Conservation (phyloP, 2,113 vertebrate species). For the Eonycteris spelaea region DNA sequence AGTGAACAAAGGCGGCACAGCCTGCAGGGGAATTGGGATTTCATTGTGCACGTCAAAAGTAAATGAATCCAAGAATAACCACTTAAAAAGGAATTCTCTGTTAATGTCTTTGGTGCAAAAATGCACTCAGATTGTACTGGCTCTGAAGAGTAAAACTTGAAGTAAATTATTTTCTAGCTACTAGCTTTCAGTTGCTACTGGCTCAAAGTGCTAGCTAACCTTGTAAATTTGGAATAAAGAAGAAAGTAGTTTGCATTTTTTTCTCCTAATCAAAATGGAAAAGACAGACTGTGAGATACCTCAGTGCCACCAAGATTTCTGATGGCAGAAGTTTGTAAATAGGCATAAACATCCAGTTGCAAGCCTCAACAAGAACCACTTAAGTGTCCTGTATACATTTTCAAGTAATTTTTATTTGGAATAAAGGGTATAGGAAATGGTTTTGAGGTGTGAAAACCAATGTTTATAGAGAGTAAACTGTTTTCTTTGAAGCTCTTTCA, state of each 20-base stretch:
- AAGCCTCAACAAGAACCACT: constrained; percentile 57
- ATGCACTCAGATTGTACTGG: constrained; percentile 67
- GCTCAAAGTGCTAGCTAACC: constrained; percentile 41
- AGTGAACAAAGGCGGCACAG: constrained; percentile 72
- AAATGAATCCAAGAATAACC: constrained; percentile 81
- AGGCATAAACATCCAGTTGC: constrained; percentile 45
- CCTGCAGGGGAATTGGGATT: constrained; percentile 68
- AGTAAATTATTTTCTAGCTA: constrained; percentile 69
- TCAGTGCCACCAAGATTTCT: background rate
- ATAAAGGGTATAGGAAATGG: constrained; percentile 66
- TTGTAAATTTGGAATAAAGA: background rate
- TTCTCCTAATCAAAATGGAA: background rate
- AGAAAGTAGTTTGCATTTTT: constrained; percentile 63
- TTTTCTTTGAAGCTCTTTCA: constrained; percentile 71
- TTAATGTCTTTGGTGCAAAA: constrained; percentile 74
- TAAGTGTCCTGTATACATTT: constrained; percentile 57
- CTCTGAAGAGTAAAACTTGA: constrained; percentile 59
- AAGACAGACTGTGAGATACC: constrained; percentile 32
- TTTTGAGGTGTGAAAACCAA: constrained; percentile 63
- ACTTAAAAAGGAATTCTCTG: constrained; percentile 74
- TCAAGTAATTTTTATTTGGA: constrained; percentile 67
- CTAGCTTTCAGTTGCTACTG: constrained; percentile 47
- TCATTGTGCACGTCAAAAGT: constrained; percentile 75
- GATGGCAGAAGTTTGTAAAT: constrained; percentile 65
- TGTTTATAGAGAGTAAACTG: constrained; percentile 69